phyloP scores from a whole-genome alignment of 2,113 vertebrate species.

The Odontophorus gujanensis region DNA sequence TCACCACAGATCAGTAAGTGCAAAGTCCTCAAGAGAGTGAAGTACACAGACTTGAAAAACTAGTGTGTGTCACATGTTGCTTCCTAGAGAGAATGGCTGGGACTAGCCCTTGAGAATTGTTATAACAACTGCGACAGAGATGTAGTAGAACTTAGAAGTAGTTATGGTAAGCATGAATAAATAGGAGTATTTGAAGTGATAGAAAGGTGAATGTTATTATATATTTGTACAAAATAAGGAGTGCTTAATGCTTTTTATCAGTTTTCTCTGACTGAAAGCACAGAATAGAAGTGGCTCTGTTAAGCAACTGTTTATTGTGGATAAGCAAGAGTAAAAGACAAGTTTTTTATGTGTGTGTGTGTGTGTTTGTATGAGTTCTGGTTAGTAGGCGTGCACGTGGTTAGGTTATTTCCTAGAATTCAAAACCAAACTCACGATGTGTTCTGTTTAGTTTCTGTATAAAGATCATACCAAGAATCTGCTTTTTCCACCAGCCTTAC shows the following conservation, averaged over 20 bases:
- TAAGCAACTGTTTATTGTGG: neutral
- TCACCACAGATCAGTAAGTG: neutral
- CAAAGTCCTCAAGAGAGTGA: constrained; percentile 1
- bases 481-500: neutral
- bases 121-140: constrained; percentile 7
- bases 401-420: neutral
- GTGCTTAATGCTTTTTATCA: neutral
- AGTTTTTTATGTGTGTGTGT: neutral
- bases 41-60: neutral
- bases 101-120: constrained; percentile 1
- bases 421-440: neutral
- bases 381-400: neutral
- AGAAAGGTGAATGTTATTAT: constrained; percentile 10
- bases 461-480: neutral
- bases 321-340: neutral
- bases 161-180: neutral
- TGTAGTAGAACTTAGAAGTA: neutral
- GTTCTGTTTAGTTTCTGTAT: neutral
- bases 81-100: neutral
- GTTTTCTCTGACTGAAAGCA: neutral
- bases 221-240: constrained; percentile 11
- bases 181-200: constrained; percentile 10
- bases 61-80: neutral
- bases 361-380: neutral
- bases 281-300: neutral